Percentiles rank a stretch among this genome's conserved stretches.
phyloP scores from a whole-genome alignment of 2,113 vertebrate species.

The Dromas ardeola region DNA sequence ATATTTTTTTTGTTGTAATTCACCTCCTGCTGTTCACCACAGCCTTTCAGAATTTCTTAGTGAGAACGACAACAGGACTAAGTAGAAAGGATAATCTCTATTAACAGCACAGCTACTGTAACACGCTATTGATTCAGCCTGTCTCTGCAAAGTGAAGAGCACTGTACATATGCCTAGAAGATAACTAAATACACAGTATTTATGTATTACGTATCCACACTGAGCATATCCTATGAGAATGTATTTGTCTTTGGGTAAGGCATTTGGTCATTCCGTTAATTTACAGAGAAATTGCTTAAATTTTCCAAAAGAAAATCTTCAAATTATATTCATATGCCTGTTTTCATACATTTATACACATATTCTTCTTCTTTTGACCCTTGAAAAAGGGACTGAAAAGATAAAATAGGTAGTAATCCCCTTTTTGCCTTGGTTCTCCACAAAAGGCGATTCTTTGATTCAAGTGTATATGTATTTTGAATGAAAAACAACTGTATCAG shows the following conservation, averaged over 20 bases:
- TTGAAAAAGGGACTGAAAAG: not conserved
- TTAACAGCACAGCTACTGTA: not conserved
- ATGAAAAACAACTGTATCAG: not conserved
- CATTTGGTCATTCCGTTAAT: not conserved
- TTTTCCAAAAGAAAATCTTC: not conserved
- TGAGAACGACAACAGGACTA: not conserved
- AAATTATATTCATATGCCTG: not conserved
- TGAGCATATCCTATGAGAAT: not conserved
- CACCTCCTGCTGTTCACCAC: not conserved
- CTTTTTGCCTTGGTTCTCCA: not conserved
- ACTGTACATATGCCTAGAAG: not conserved
- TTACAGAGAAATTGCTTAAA: not conserved
- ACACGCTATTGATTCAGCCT: not conserved
- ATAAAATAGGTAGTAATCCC: not conserved
- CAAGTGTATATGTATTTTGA: not conserved
- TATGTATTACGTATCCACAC: not conserved
- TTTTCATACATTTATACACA: accelerated
- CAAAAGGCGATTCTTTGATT: not conserved
- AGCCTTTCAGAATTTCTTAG: not conserved
- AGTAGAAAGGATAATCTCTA: not conserved
- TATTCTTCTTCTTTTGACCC: not conserved
- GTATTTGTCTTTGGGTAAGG: not conserved
- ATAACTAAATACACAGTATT: not conserved
- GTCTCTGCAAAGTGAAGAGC: not conserved
- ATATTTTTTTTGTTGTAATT: not conserved